Evolutionary conservation across 1,140 invertebrate genomes (phyloP), one percentile per base, ranked within the genome.

Genomic region (Dolichoris vasculosae): DNA sequence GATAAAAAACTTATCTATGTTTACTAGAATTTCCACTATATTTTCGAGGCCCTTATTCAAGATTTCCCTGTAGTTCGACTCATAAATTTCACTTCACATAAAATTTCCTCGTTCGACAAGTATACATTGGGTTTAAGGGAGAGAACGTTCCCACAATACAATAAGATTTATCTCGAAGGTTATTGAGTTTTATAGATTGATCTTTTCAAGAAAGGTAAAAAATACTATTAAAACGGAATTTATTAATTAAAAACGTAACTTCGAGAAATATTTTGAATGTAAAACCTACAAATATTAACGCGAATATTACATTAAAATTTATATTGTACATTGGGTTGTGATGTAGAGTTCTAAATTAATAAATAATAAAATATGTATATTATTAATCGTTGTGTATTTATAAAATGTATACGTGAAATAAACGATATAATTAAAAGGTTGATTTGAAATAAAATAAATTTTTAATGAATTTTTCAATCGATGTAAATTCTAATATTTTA

Each of bases 41-140:
- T 64, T 77, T 67, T 77, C 35, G 43, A 64, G 20, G 15, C 13
- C 73, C n/a, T 77, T 46, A 32, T 63, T 59, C 55, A 26, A 59
- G 40, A 48, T 83, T 83, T 83, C 32, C 73, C 35, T 32, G 7
- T 40, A 40, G 59, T 63, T 20, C 46, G 32, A n/a, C 38, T 38
- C 38, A 76, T 83, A 83, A 83, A 83, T 83, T 83, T 76, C 1
- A 43, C 51, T 80, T 46, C 40, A 51, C 79, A 67, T 83, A 77
- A 83, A 77, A 46, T 73, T 67, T 43, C 2, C 43, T 64, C 55
- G 35, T n/a, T 77, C 55, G 51, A 67, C 82, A 51, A 64, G 82
- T 76, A 73, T 83, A 75, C 46, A 43, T 48, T 69, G 43, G 30
- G 2, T 55, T 82, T 73, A 51, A 40, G 48, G 48, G 46, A 82